Percentiles rank a stretch among this genome's conserved stretches.
These are phyloP conservation scores for Stercorarius parasiticus DNA, from an alignment of 2,113 vertebrate genomes.

Conservation along the genomic window DNA sequence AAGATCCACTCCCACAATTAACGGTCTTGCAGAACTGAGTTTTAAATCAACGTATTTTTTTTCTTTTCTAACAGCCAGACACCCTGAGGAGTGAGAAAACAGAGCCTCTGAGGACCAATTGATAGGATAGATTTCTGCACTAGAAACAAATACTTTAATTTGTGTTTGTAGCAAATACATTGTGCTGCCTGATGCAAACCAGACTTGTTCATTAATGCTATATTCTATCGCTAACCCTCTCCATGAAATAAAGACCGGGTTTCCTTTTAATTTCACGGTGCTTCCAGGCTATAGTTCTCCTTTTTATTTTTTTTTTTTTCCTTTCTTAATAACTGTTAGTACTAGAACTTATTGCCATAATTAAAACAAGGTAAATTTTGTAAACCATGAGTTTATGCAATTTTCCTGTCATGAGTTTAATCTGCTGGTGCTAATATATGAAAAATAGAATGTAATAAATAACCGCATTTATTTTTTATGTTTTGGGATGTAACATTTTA, in stretches of 20 bases:
- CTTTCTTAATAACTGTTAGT: not conserved
- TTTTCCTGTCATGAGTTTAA: not conserved
- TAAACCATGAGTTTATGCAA: not conserved
- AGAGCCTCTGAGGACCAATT: conserved; percentile 4
- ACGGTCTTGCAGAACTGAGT: not conserved
- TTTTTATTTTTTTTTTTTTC: not conserved
- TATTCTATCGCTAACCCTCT: not conserved
- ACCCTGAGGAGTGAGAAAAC: conserved; percentile 22
- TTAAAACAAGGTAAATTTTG: not conserved
- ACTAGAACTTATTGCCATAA: not conserved
- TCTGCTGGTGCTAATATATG: not conserved
- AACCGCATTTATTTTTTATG: not conserved
- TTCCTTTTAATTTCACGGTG: not conserved
- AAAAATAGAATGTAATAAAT: not conserved
- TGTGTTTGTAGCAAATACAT: not conserved
- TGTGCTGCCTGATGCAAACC: not conserved
- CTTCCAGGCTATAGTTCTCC: not conserved
- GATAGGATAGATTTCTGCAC: not conserved
- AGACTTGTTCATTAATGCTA: not conserved
- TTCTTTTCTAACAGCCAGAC: not conserved
- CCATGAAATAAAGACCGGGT: not conserved
- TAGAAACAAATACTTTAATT: conserved; percentile 30
- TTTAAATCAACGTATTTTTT: not conserved
- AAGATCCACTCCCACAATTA: conserved; percentile 23
- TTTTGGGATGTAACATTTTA: not conserved